Evolutionary conservation across 2,888 invertebrate genomes (phyloP).

Genomic region (Apoda limacodes): DNA sequence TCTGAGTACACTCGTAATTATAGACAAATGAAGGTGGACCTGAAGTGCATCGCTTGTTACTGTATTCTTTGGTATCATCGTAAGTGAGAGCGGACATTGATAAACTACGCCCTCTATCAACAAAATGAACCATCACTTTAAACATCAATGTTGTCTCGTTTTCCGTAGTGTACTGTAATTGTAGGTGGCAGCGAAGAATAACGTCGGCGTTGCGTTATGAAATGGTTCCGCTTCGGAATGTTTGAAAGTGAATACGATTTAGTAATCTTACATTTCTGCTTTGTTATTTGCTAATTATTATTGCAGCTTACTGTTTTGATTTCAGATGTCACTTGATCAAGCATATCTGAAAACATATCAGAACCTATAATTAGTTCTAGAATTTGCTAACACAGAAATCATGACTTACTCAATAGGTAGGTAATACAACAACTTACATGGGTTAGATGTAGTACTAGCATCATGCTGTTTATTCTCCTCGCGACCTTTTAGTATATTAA

Average conservation of each 20-base stretch:
- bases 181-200: slow-evolving; percentile 11
- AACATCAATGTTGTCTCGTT: too few relatives aligned
- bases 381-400: slow-evolving; percentile 5
- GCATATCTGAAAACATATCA: slow-evolving; percentile 4
- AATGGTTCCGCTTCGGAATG: slow-evolving; percentile 2
- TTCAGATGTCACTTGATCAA: slow-evolving; percentile 5
- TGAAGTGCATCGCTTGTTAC: slow-evolving; percentile 3
- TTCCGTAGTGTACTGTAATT: slow-evolving; percentile 6
- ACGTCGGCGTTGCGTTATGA: slow-evolving; percentile 5
- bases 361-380: slow-evolving; percentile 2
- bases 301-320: slow-evolving; percentile 1
- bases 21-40: slow-evolving; percentile 5
- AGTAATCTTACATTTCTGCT: too few relatives aligned
- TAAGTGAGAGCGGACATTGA: too few relatives aligned
- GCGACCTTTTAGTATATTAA: slow-evolving; percentile 3
- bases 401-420: slow-evolving; percentile 2
- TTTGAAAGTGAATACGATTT: too few relatives aligned
- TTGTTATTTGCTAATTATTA: too few relatives aligned
- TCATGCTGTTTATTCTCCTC: slow-evolving; percentile 4
- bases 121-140: too few relatives aligned
- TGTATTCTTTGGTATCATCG: slow-evolving; percentile 4
- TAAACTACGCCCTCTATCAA: too few relatives aligned
- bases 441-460: slow-evolving; percentile 1
- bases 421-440: slow-evolving; percentile 4
- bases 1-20: slow-evolving; percentile 4